Evolutionary conservation across 2,888 invertebrate genomes (phyloP), one percentile per base, ranked within the genome.

Genomic region (Melanargia galathea): DNA sequence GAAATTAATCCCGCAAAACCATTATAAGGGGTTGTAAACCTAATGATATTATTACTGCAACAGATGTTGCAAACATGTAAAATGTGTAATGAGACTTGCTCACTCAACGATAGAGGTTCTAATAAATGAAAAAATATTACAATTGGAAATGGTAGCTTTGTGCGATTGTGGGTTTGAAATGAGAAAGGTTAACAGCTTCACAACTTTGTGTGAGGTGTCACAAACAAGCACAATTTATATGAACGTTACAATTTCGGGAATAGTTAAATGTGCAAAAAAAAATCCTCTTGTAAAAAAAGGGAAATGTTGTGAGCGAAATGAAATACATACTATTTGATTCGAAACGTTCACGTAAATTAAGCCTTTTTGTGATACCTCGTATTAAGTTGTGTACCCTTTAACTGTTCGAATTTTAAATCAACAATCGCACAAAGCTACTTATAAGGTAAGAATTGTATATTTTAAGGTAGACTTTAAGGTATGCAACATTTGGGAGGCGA

Each of bases 11-110:
- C 35, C 13, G 33, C 38, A 60, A 35, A 51, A 49, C 55, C 54
- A 54, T 59, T 62, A 33, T 48, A 24, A 48, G 59, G 62, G 59
- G 59, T 51, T 46, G 45, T 58, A 30, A 51, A 43, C 51, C 45
- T 60, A 60, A 65, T 59, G 49, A 59, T 45, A 51, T 63, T 62
- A 65, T 65, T 65, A 56, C 62, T 65, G 26, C 40, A 63, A 56
- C 65, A 62, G 51, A 63, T 63, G 63, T 60, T 62, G 22, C 57
- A 22, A 33, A 30, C 30, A 7, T 30, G 6, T 26, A 26, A 26
- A 48, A 46, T 45, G 4, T 55, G 35, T 55, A 24, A 35, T 40
- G 5, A 1, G 8, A 54, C 8, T 30, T 18, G 2, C 8, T 2
- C 18, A 26, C 22, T 3, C 8, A 7, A 20, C 45, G 10, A n/a